Percentiles rank a stretch among this genome's conserved stretches.
These are phyloP conservation scores for Drosophila cognata DNA, from an alignment of 2,888 invertebrate species.

Conservation along the genomic window DNA sequence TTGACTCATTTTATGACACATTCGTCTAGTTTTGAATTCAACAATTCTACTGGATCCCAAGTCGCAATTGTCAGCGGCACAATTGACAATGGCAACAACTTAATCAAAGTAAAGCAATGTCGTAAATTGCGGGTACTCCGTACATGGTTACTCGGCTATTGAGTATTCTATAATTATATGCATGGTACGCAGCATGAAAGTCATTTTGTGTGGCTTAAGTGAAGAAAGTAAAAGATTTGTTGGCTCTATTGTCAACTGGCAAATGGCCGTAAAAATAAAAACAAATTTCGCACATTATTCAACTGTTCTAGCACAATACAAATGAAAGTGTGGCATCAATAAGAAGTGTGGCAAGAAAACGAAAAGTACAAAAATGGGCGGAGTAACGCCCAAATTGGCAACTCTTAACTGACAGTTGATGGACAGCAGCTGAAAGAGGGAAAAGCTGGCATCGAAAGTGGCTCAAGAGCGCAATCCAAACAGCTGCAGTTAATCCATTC, in stretches of 20 bases:
- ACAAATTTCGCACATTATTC: constrained; percentile 65
- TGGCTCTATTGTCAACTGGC: constrained; percentile 46
- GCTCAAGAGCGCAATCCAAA: constrained; percentile 32
- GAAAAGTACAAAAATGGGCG: constrained; percentile 38
- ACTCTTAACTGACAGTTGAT: constrained; percentile 52
- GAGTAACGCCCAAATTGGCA: constrained; percentile 44
- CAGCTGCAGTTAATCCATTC: background rate
- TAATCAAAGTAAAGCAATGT: constrained; percentile 53
- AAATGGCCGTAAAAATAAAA: constrained; percentile 44
- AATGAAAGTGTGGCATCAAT: constrained; percentile 62
- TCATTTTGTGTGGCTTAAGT: constrained; percentile 30
- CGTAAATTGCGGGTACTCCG: constrained; percentile 24
- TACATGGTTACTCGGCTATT: constrained; percentile 11
- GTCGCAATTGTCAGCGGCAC: constrained; percentile 53
- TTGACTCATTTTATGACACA: constrained; percentile 68
- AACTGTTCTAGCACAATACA: constrained; percentile 58
- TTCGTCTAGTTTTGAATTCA: constrained; percentile 40
- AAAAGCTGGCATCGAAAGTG: constrained; percentile 46
- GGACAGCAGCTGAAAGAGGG: constrained; percentile 47
- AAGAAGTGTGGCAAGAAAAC: constrained; percentile 2
- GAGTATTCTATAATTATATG: constrained; percentile 66
- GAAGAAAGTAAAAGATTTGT: constrained; percentile 73
- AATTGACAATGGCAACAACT: constrained; percentile 56
- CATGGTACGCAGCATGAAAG: constrained; percentile 48
- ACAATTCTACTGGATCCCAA: constrained; percentile 18